Evolutionary conservation across 2,888 invertebrate genomes (phyloP).

Genomic region (Nectonema munidae): DNA sequence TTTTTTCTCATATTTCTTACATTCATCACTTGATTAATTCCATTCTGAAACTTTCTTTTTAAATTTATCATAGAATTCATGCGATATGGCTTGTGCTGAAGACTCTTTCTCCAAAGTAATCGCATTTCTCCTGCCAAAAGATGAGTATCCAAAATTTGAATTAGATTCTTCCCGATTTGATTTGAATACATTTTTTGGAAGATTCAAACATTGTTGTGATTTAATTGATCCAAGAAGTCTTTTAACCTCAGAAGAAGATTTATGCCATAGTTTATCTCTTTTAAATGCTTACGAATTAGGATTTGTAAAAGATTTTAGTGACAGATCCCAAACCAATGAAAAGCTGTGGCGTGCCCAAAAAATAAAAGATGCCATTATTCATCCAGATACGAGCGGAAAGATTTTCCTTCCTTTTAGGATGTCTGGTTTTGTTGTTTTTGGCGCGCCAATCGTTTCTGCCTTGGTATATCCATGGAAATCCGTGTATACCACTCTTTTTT

Average conservation of each 20-base stretch:
- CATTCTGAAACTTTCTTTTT: too few relatives aligned
- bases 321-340: constrained; percentile 22
- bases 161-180: too few relatives aligned
- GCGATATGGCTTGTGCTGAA: too few relatives aligned
- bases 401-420: constrained; percentile 15
- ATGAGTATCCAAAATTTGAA: too few relatives aligned
- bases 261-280: not conserved
- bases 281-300: not conserved
- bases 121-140: too few relatives aligned
- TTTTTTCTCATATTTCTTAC: too few relatives aligned
- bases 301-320: constrained; percentile 20
- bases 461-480: not conserved
- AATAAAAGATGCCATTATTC: constrained; percentile 23
- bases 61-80: too few relatives aligned
- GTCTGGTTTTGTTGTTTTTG: constrained; percentile 13
- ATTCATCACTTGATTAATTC: too few relatives aligned
- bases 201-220: constrained; percentile 25
- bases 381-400: constrained; percentile 23
- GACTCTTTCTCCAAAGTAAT: too few relatives aligned
- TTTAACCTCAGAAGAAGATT: constrained; percentile 23
- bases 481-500: constrained; percentile 17
- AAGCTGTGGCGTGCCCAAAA: constrained; percentile 27
- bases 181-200: constrained; percentile 24
- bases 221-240: constrained; percentile 26
- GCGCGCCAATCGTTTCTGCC: constrained; percentile 2